Conservation (phyloP, 2,797 vertebrate species). For the Tympanoctomys barrerae region DNA sequence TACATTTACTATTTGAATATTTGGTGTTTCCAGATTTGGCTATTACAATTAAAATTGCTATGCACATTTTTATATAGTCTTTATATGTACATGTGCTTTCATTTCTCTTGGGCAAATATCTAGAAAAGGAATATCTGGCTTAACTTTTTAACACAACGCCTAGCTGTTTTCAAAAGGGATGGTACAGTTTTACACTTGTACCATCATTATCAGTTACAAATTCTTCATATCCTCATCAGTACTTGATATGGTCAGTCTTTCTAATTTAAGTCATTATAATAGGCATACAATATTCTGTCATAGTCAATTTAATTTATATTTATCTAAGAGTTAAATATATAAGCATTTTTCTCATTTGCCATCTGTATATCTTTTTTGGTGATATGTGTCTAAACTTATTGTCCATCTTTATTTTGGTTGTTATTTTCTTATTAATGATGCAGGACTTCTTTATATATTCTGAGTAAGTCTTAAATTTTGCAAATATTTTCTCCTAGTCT, state of each 20-base stretch:
- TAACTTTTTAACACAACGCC: not conserved
- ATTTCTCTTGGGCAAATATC: slow-evolving; percentile 17
- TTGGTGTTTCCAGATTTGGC: not conserved
- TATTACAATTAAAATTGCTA: not conserved
- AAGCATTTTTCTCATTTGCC: not conserved
- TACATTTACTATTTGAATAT: not conserved
- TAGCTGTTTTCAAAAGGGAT: slow-evolving; percentile 13
- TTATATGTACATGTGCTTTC: not conserved
- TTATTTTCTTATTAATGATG: not conserved
- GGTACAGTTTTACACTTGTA: not conserved
- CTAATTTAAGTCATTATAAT: not conserved
- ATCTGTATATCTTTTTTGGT: not conserved
- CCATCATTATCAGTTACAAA: not conserved
- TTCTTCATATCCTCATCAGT: not conserved
- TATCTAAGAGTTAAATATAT: not conserved
- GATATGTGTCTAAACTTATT: not conserved
- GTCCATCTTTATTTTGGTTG: slow-evolving; percentile 39
- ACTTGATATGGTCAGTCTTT: slow-evolving; percentile 10
- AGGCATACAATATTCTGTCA: not conserved
- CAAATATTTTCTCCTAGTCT: not conserved
- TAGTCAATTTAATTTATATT: not conserved
- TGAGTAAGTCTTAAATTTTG: not conserved
- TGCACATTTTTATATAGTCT: not conserved
- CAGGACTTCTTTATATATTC: not conserved
- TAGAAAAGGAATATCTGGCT: not conserved